Evolutionary conservation across 2,797 vertebrate genomes (phyloP).

Genomic region (Moxostoma hubbsi): DNA sequence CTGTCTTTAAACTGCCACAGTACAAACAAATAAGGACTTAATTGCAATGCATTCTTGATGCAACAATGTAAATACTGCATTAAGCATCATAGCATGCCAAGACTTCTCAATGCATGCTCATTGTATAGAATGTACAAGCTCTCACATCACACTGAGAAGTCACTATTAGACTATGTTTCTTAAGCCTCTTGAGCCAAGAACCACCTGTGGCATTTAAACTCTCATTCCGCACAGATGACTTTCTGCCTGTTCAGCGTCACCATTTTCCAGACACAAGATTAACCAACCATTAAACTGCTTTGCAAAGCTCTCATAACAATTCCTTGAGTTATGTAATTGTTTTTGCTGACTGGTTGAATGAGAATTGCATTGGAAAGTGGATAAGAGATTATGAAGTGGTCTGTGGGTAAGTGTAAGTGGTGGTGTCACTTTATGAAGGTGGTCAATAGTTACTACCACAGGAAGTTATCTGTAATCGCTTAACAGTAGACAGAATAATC

Average conservation of each 20-base stretch:
- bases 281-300: not conserved
- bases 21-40: slow-evolving; percentile 7
- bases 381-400: not conserved
- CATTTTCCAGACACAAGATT: slow-evolving; percentile 23
- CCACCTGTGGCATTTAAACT: slow-evolving; percentile 56
- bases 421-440: slow-evolving; percentile 10
- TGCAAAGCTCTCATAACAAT: slow-evolving; percentile 19
- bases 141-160: not conserved
- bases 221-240: slow-evolving; percentile 33
- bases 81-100: not conserved
- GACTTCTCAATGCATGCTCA: not conserved
- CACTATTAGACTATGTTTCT: not conserved
- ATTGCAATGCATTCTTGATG: not conserved
- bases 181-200: slow-evolving; percentile 54
- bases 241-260: slow-evolving; percentile 31
- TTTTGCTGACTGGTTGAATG: slow-evolving; percentile 2
- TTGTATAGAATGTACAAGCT: not conserved
- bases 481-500: not conserved
- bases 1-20: not conserved
- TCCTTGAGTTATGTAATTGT: not conserved
- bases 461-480: not conserved
- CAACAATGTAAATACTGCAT: slow-evolving; percentile 5
- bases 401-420: not conserved
- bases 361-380: slow-evolving; percentile 29
- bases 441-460: not conserved